These are phyloP conservation scores for Ardeotis arabs DNA, from an alignment of 2,113 vertebrate species.

Conservation along the genomic window DNA sequence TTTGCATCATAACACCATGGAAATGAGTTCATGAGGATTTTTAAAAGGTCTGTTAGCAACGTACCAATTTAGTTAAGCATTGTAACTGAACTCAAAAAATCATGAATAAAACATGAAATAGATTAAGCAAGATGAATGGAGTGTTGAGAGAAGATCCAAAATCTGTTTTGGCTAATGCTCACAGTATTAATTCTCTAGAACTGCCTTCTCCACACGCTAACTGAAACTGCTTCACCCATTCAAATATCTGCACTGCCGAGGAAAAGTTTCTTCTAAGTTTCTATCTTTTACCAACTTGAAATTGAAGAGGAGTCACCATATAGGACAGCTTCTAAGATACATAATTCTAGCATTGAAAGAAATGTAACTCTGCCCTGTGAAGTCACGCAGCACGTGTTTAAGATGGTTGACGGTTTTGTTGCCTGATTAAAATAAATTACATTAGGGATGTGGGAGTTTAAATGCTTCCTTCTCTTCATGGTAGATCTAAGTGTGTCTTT, in stretches of 20 bases:
- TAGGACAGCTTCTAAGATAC: background rate
- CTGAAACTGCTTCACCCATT: background rate
- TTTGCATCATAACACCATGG: background rate
- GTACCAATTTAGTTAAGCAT: constrained; percentile 45
- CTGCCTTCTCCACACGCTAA: background rate
- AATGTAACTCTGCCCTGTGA: background rate
- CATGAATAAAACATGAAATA: constrained; percentile 68
- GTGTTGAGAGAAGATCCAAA: constrained; percentile 49
- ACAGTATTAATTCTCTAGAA: constrained; percentile 40
- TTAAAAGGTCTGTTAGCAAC: constrained; percentile 52
- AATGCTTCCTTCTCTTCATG: background rate
- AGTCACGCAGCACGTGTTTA: background rate
- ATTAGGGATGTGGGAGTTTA: background rate
- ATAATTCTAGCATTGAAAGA: background rate
- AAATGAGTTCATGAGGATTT: constrained; percentile 33
- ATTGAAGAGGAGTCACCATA: background rate
- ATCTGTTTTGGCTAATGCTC: constrained; percentile 51
- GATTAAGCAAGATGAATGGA: constrained; percentile 61
- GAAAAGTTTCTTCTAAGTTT: constrained; percentile 1
- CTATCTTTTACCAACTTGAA: background rate
- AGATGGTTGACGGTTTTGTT: background rate
- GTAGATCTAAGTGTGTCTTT: background rate
- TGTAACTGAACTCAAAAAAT: constrained; percentile 48
- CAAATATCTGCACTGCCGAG: background rate
- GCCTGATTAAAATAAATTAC: background rate